Percentiles rank a stretch among this genome's conserved stretches.
These are phyloP conservation scores for Leptopilina myrica DNA, from an alignment of 2,888 invertebrate genomes.

Conservation along the genomic window DNA sequence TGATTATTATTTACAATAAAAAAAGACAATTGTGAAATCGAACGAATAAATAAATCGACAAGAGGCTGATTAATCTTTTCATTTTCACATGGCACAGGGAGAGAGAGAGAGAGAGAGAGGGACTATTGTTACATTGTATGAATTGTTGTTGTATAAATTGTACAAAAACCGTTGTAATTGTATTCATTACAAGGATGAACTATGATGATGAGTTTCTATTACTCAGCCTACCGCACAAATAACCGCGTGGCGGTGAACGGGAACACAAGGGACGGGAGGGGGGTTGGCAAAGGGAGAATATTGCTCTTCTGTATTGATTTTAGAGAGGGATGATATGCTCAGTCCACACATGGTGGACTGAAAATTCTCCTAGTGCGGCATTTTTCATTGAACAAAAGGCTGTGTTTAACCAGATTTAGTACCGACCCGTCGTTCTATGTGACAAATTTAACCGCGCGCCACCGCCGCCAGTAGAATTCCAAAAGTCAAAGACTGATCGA, in stretches of 20 bases:
- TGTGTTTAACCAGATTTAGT: constrained; percentile 12
- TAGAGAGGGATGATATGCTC: constrained; percentile 22
- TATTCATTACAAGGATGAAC: constrained; percentile 1
- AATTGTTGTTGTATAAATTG: no score
- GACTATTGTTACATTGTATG: no score
- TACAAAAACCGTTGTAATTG: no score
- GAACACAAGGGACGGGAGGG: no score
- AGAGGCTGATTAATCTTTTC: no score
- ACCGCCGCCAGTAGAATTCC: not conserved
- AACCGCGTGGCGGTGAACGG: no score
- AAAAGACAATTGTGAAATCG: no score
- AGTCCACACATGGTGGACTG: not conserved
- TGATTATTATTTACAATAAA: no score
- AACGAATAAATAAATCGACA: no score
- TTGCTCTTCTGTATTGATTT: constrained; percentile 42
- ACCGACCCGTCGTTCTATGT: constrained; percentile 1
- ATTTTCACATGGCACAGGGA: no score
- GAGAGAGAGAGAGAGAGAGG: no score
- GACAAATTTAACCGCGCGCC: constrained; percentile 13
- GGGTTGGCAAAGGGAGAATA: not conserved
- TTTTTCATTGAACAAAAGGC: constrained; percentile 15
- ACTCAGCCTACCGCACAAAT: constrained; percentile 42
- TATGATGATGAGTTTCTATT: constrained; percentile 3
- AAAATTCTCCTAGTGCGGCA: constrained; percentile 8
- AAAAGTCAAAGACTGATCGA: constrained; percentile 20